Conservation (phyloP, 2,888 invertebrate species). For the Adelognathus sp. region DNA sequence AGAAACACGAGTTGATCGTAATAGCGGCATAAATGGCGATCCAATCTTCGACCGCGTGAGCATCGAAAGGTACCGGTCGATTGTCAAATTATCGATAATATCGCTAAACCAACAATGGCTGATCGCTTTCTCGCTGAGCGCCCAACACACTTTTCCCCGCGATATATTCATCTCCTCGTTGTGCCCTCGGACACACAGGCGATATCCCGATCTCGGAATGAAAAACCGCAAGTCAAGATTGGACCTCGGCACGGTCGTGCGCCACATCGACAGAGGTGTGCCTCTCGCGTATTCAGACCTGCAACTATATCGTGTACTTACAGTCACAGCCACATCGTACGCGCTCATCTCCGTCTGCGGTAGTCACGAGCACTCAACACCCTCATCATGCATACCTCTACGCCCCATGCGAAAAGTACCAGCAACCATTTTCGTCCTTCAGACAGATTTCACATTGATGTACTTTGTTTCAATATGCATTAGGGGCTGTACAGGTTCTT, state of each 20-base stretch:
- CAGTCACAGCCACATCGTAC: background rate
- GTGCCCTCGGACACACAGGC: background rate
- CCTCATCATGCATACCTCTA: conserved; percentile 22
- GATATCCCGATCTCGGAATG: conserved; percentile 48
- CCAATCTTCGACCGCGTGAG: conserved; percentile 46
- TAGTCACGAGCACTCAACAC: conserved; percentile 13
- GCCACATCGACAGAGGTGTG: background rate
- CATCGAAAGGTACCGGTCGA: conserved; percentile 69
- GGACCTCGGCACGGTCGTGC: background rate
- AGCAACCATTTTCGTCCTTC: background rate
- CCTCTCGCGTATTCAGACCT: conserved; percentile 7
- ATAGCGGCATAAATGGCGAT: conserved; percentile 71
- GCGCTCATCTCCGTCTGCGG: conserved; percentile 3
- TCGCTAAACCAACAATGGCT: conserved; percentile 79
- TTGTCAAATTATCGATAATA: conserved; percentile 81
- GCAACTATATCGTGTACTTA: background rate
- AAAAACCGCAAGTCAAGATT: conserved; percentile 60
- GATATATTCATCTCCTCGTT: conserved; percentile 2
- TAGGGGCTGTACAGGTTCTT: background rate
- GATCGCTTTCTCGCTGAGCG: conserved; percentile 52
- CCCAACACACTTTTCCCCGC: conserved; percentile 24
- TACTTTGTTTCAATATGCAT: conserved; percentile 10
- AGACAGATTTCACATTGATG: background rate
- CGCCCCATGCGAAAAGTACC: conserved; percentile 28
- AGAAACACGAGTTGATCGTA: conserved; percentile 57